Evolutionary conservation across 1,140 invertebrate species (phyloP).

Genomic region (Dufourea novaeangliae): DNA sequence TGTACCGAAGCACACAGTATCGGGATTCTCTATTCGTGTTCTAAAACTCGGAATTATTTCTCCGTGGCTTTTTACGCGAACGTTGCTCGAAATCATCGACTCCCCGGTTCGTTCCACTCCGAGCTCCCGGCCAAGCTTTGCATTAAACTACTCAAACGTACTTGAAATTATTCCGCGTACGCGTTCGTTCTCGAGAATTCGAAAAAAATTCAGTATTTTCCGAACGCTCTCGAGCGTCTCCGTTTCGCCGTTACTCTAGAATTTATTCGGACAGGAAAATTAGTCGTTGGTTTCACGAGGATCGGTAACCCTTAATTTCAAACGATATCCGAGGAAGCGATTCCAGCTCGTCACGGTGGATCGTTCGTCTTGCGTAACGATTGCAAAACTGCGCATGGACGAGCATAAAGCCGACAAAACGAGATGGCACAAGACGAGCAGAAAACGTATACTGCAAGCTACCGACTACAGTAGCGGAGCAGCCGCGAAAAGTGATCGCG

Average conservation of each 20-base stretch:
- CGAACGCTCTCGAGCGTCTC: too few species aligned
- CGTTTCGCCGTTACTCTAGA: too few species aligned
- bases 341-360: too few species aligned
- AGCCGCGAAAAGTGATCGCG: slow-evolving; percentile 45
- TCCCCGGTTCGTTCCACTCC: too few species aligned
- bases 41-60: slow-evolving; percentile 9
- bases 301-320: neutral
- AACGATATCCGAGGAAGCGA: neutral
- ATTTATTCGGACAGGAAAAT: too few species aligned
- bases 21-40: too few species aligned
- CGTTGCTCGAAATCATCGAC: slow-evolving; percentile 36
- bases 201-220: too few species aligned
- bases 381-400: neutral
- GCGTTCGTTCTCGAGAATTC: too few species aligned
- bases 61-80: slow-evolving; percentile 22
- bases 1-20: neutral
- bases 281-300: too few species aligned
- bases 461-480: slow-evolving; percentile 25
- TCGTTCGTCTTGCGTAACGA: neutral
- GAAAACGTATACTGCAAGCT: neutral
- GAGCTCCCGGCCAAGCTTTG: neutral
- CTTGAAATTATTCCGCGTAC: too few species aligned
- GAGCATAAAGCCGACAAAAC: neutral
- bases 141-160: neutral
- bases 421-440: neutral